Base-by-base conservation (phyloP, 2,113 vertebrate species). In the Erythrocercus mccallii region DNA sequence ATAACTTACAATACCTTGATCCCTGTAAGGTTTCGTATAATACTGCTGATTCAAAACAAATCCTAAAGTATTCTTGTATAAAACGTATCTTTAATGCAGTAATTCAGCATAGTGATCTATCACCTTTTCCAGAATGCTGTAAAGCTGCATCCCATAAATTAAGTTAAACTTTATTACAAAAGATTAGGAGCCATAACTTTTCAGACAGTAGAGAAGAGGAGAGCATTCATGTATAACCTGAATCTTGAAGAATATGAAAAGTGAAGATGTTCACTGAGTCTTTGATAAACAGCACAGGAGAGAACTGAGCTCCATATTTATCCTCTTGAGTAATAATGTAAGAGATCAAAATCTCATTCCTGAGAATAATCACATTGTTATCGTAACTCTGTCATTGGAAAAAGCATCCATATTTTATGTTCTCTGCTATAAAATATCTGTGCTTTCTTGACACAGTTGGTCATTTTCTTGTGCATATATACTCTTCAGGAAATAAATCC, bases 301-400 rank as follows among this genome's bases (percentile, higher is more conserved):
- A 83, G 50, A 96, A 76, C 28, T 37, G 58, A 74, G 56, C 44
- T 92, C 50, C 44, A 8, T 86, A 94, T 92, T 97, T 94, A 96
- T 84, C 64, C 89, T 94, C 73, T 81, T 89, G 78, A 92, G 78
- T 94, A 93, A 96, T 92, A 97, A 89, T 95, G 71, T 35, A 90
- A 96, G 91, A 98, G 44, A 88, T 80, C n/a, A 90, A 79, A 90
- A 85, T 97, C 97, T 95, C 57, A 88, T 88, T 48, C 79, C 86
- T 82, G 87, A 96, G 69, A 83, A 93, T 69, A 93, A 98, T 88
- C 50, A 77, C 86, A 81, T 12, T 66, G 15, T 96, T 97, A 97
- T 96, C 92, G 33, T 73, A 69, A 93, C 70, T 77, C 44, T 74
- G 90, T 95, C 94, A 97, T 84, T 45, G n/a, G 93, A 96, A 97